Base-by-base conservation (phyloP, 2,888 invertebrate species). In the Onthophagus sagittarius region DNA sequence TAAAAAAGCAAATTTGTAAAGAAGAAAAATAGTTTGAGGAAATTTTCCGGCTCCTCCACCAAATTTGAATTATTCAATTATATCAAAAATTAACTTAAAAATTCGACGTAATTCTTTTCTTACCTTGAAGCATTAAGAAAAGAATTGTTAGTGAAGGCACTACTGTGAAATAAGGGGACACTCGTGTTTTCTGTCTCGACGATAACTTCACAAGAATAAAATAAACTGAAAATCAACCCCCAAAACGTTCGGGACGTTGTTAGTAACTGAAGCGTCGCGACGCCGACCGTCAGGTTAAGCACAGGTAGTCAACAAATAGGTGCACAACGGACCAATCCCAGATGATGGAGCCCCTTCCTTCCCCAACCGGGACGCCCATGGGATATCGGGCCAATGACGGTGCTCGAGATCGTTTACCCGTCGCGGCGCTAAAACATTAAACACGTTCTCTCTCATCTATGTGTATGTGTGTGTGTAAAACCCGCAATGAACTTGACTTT, bases 401-500 rank as follows among this genome's bases (percentile, higher is more conserved):
- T 23, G 15, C n/a, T 15, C 64, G 15, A 9, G 64, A 31, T 23
- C 23, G 32, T 15, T 23, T 15, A 67, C 67, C 67, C 32, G 67
- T 67, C 39, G 15, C 63, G 63, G 23, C 67, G 32, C 31, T 15
- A 67, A 67, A 67, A 67, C 67, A 31, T 67, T 15, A 67, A 23
- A 23, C 23, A 23, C 23, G 23, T 23, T 23, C 23, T 23, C 23
- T 23, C 23, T 23, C 23, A 23, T 23, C 23, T 23, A 23, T 23
- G 23, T 23, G 23, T 23, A 3, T 23, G 23, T 23, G 23, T 23
- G 23, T 23, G 23, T 23, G 23, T 23, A 67, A 67, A 23, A 67
- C 63, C 72, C 31, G 72, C 78, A 77, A 75, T 78, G 78, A 78
- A 78, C 78, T 78, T 78, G 78, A 78, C 78, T 78, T 78, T 77